A percentile compares a stretch with the other conserved stretches of the same genome.
Evolutionary conservation across 2,888 invertebrate genomes (phyloP).

Genomic region (Lasioglossum calceatum): DNA sequence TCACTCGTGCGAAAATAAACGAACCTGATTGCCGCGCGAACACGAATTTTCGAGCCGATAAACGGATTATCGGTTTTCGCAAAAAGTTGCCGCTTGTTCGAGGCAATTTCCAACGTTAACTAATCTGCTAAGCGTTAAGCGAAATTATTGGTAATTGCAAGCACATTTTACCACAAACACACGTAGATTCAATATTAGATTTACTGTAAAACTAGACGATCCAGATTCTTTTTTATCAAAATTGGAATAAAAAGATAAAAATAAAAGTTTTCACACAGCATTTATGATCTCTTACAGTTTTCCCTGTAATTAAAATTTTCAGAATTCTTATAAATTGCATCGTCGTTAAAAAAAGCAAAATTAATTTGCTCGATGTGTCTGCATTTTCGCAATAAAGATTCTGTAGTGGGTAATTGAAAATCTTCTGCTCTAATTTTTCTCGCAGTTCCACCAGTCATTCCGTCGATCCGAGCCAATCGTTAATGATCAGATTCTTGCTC

Average conservation of each 20-base stretch:
- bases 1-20: background rate
- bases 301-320: too few relatives aligned
- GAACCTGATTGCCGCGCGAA: background rate
- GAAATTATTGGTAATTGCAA: background rate
- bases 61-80: background rate
- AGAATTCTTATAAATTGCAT: too few relatives aligned
- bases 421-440: background rate
- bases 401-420: background rate
- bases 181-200: too few relatives aligned
- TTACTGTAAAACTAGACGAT: background rate
- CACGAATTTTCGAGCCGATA: background rate
- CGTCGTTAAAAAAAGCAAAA: too few relatives aligned
- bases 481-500: conserved; percentile 6
- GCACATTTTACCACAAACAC: background rate
- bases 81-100: background rate
- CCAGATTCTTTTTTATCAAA: background rate
- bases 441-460: background rate
- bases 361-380: too few relatives aligned
- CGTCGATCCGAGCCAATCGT: conserved; percentile 3
- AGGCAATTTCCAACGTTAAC: background rate
- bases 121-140: background rate
- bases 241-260: background rate
- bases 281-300: too few relatives aligned
- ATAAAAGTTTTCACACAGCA: background rate
- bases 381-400: too few relatives aligned